phyloP scores from a whole-genome alignment of 1,140 invertebrate genomes.

The Antheraea pernyi region DNA sequence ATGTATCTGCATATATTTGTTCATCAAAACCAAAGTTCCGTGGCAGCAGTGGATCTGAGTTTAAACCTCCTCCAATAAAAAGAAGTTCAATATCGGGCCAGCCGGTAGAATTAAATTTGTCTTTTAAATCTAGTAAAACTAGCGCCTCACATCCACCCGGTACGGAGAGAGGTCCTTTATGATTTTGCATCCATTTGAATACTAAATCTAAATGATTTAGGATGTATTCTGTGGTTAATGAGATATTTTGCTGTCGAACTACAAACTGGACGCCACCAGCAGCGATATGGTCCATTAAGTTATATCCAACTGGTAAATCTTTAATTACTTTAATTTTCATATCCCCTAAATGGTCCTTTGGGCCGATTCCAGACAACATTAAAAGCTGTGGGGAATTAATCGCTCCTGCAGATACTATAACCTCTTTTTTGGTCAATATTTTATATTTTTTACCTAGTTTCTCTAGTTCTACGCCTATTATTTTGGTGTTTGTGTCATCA shows the following conservation, averaged over 20 bases:
- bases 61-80: slow-evolving; percentile 80
- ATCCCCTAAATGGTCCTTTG: slow-evolving; percentile 82
- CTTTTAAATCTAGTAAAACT: slow-evolving; percentile 86
- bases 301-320: slow-evolving; percentile 88
- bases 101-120: slow-evolving; percentile 81
- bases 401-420: slow-evolving; percentile 88
- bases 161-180: slow-evolving; percentile 84
- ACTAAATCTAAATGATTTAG: slow-evolving; percentile 71
- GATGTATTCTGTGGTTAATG: slow-evolving; percentile 53
- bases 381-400: slow-evolving; percentile 88
- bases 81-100: slow-evolving; percentile 89
- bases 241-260: slow-evolving; percentile 76
- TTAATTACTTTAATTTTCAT: slow-evolving; percentile 82
- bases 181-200: slow-evolving; percentile 70
- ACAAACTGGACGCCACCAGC: slow-evolving; percentile 85
- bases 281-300: slow-evolving; percentile 89
- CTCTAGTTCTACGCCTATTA: slow-evolving; percentile 83
- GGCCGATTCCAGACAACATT: slow-evolving; percentile 91
- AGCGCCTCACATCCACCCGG: slow-evolving; percentile 91
- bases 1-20: slow-evolving; percentile 78
- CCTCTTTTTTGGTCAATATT: slow-evolving; percentile 84
- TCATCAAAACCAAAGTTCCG: slow-evolving; percentile 81
- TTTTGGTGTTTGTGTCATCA: slow-evolving; percentile 81
- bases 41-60: slow-evolving; percentile 75
- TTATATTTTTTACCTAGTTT: slow-evolving; percentile 75